A percentile compares a stretch with the other conserved stretches of the same genome.
These are phyloP conservation scores for Hemiprocne comata DNA, from an alignment of 2,113 vertebrate species.

Conservation along the genomic window DNA sequence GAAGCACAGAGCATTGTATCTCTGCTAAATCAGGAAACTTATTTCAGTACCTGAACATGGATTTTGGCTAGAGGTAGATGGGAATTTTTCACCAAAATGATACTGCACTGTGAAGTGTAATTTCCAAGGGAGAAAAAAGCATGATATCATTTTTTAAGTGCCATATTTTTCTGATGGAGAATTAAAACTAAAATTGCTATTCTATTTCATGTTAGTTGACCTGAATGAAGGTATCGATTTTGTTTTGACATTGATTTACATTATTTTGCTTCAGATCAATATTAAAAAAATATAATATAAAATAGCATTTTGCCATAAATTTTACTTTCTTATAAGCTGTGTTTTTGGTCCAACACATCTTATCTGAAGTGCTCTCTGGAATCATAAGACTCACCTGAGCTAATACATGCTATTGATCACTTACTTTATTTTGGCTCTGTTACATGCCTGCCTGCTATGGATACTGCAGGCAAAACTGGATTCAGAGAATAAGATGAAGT, in stretches of 20 bases:
- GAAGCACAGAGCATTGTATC: not conserved
- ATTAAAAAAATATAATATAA: conserved; percentile 33
- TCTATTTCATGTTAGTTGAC: conserved; percentile 52
- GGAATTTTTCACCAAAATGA: not conserved
- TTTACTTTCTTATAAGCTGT: not conserved
- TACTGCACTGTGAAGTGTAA: not conserved
- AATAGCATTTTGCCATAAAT: not conserved
- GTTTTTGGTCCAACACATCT: not conserved
- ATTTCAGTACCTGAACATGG: not conserved
- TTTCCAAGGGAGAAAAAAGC: not conserved
- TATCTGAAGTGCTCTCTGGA: not conserved
- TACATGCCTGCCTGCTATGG: not conserved
- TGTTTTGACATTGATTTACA: conserved; percentile 50
- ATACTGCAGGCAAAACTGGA: not conserved
- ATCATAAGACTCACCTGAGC: not conserved
- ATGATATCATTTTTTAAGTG: not conserved
- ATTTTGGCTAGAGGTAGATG: not conserved
- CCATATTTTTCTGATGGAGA: not conserved
- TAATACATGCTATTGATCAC: not conserved
- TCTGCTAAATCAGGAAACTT: not conserved
- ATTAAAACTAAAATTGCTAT: conserved; percentile 33
- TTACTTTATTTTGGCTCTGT: not conserved
- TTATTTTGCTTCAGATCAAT: conserved; percentile 53
- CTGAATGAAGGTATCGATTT: conserved; percentile 47
- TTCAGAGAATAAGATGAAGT: not conserved